Base-by-base conservation (phyloP, 2,888 invertebrate species). In the Torymus texanus region DNA sequence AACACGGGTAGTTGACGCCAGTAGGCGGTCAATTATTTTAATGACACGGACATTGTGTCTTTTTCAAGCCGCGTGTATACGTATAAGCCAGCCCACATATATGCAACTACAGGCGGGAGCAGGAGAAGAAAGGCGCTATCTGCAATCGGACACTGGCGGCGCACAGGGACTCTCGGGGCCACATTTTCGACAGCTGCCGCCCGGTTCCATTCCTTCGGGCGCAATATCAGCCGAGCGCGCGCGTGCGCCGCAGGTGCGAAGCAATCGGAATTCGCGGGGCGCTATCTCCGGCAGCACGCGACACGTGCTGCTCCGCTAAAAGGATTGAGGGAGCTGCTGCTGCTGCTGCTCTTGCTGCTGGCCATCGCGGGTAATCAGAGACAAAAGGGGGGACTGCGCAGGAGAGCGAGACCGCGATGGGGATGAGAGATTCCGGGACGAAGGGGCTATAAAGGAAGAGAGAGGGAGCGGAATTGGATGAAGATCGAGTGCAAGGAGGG, bases 181-280 rank as follows among this genome's bases (percentile, higher is more conserved):
- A 14, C 41, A 53, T 58, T 74, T 74, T 74, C 58, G 61, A 61
- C 78, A 78, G 78, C 78, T 78, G 78, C 51, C 18, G 50, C 71
- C 51, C 1, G 29, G 53, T 16, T 29, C 14, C 24, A 29, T n/a
- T 63, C 29, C 29, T 29, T 4, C 29, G 29, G 29, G 29, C 29
- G 29, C 29, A 29, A 29, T 29, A 29, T 29, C 29, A 29, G 29
- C 0, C 29, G 29, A 3, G 29, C 29, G 29, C 29, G 29, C 29
- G 29, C 29, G 63, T 56, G 21, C 65, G 16, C 29, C 56, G 78
- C 82, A 82, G 80, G 78, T 80, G 80, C 65, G 65, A 81, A 63
- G 62, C 59, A 79, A 79, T 76, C 70, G 65, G 67, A 72, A 72
- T 72, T 72, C 63, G 62, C 66, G 53, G 53, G 51, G 51, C 58